Evolutionary conservation across 2,113 vertebrate genomes (phyloP), one percentile per base, ranked within the genome.

Genomic region (Pandion haliaetus): DNA sequence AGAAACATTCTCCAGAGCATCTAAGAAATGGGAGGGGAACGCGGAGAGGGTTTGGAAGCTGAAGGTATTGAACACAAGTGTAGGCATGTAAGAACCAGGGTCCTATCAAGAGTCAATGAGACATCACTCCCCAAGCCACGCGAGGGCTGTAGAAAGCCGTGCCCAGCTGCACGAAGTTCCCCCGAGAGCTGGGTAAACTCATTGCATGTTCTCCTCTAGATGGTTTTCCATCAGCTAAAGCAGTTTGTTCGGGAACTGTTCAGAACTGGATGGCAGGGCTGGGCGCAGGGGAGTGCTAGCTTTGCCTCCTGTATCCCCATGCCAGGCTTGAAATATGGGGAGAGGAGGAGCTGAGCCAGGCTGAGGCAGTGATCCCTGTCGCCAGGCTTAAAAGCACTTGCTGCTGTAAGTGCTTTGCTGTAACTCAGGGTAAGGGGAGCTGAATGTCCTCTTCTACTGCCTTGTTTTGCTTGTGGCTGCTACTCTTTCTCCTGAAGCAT

Each of bases 21-120:
- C 49, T 26, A 59, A 58, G 74, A 20, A 61, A 20, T 2, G 65
- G 34, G 57, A 76, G 54, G 74, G 89, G 52, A 69, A 47, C 2
- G 2, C 3, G 0, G 65, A 10, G 83, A 36, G 50, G 32, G 3
- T 36, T 36, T 19, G 72, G 61, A 76, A 92, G 69, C 47, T 67
- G 80, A 44, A 63, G 72, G 0, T 49, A 5, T 5, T 0, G 2
- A 72, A 63, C 3, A 1, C 40, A 19, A 73, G 84, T 2, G 7
- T 17, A 26, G 42, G n/a, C 44, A 5, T 5, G 24, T 2, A 2
- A 36, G 83, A 82, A 3, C 72, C 12, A 10, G 44, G 71, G 92
- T 32, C 72, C 91, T 92, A 94, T 93, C 90, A 81, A 85, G 58
- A 96, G 58, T 17, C 88, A 9, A 74, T 81, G 96, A 89, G 82